Evolutionary conservation across 2,888 invertebrate species (phyloP).

Genomic region (Polylopha cassiicola): DNA sequence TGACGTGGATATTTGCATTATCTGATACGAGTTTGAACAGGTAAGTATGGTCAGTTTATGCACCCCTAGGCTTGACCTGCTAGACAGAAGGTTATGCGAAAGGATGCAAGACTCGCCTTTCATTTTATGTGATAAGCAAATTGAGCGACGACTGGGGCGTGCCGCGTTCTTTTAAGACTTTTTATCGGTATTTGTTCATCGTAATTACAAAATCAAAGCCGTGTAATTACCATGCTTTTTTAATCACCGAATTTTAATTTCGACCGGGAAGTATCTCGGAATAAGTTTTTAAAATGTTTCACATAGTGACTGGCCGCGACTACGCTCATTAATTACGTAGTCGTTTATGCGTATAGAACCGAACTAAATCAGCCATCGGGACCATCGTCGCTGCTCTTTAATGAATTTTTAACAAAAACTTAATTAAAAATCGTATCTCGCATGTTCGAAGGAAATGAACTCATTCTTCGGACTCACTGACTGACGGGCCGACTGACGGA

Average conservation of each 20-base stretch:
- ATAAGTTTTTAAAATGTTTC: slow-evolving; percentile 48
- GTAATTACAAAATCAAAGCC: slow-evolving; percentile 14
- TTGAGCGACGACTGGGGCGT: slow-evolving; percentile 1
- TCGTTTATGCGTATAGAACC: slow-evolving; percentile 62
- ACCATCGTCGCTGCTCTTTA: slow-evolving; percentile 60
- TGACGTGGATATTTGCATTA: too few species aligned
- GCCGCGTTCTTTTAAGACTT: slow-evolving; percentile 6
- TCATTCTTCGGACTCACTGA: slow-evolving; percentile 71
- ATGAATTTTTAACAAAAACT: slow-evolving; percentile 77
- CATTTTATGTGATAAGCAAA: too few species aligned
- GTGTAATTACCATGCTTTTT: slow-evolving; percentile 13
- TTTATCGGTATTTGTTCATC: slow-evolving; percentile 10
- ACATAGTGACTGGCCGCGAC: slow-evolving; percentile 44
- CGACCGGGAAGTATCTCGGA: slow-evolving; percentile 44
- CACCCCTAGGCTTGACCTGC: too few species aligned
- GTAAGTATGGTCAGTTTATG: too few species aligned
- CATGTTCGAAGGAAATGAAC: slow-evolving; percentile 76
- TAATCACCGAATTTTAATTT: slow-evolving; percentile 42
- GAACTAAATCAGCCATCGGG: slow-evolving; percentile 46
- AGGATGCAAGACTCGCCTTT: too few species aligned
- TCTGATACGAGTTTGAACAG: too few species aligned
- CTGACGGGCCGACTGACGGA: slow-evolving; percentile 70
- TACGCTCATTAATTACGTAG: slow-evolving; percentile 67
- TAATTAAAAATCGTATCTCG: slow-evolving; percentile 77
- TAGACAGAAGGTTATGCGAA: too few species aligned